Percentiles rank a stretch among this genome's conserved stretches.
Conservation (phyloP, 2,113 vertebrate genomes). For the Tachysurus vachellii region DNA sequence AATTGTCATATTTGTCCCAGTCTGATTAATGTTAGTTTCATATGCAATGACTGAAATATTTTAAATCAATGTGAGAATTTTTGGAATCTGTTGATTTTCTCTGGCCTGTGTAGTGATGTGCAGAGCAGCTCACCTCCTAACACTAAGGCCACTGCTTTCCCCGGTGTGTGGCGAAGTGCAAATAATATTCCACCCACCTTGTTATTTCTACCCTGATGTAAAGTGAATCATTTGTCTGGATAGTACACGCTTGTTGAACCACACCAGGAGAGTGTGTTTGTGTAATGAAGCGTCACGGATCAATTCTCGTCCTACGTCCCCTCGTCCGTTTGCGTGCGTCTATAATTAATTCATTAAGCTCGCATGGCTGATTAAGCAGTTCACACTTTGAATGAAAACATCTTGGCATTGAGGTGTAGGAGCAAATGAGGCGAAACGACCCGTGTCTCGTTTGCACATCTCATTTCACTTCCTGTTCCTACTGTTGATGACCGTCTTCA, state of each 20-base stretch:
- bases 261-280: neutral
- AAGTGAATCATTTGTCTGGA: neutral
- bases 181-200: neutral
- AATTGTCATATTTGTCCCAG: no score
- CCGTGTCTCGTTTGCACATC: slow-evolving; percentile 30
- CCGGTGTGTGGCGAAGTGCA: neutral
- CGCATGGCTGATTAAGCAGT: slow-evolving; percentile 49
- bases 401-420: neutral
- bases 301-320: slow-evolving; percentile 40
- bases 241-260: neutral
- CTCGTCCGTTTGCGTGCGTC: slow-evolving; percentile 29
- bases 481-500: neutral
- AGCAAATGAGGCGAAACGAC: slow-evolving; percentile 30
- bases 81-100: neutral
- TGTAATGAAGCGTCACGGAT: slow-evolving; percentile 41
- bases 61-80: neutral
- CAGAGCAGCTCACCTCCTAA: neutral
- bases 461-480: slow-evolving; percentile 37
- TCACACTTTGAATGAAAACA: neutral
- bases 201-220: neutral
- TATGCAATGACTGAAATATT: no score
- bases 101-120: neutral
- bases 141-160: neutral
- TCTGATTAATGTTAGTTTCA: no score
- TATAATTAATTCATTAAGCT: slow-evolving; percentile 52